Conservation (phyloP, 2,797 vertebrate species). For the Natrix natrix region DNA sequence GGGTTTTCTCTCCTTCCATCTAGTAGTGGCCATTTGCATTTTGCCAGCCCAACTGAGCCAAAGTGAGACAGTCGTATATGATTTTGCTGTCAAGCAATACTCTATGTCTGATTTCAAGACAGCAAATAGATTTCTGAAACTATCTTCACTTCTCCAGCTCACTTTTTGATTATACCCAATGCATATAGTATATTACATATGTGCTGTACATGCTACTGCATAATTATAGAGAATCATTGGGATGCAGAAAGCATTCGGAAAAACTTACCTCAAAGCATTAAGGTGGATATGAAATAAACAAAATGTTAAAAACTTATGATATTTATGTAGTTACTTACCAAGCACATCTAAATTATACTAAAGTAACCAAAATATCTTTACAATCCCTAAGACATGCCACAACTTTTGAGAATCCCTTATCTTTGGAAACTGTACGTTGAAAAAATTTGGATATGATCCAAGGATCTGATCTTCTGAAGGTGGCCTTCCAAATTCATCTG, state of each 20-base stretch:
- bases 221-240: background rate
- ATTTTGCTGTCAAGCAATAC: background rate
- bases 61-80: background rate
- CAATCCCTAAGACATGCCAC: too few species aligned
- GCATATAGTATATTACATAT: background rate
- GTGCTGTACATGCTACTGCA: background rate
- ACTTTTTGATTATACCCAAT: background rate
- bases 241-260: background rate
- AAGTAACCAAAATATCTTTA: too few species aligned
- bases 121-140: background rate
- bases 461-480: background rate
- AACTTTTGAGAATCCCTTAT: too few species aligned
- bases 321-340: too few species aligned
- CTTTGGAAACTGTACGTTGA: too few species aligned
- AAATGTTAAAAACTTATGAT: too few species aligned
- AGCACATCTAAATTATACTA: too few species aligned
- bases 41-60: background rate
- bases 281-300: too few species aligned
- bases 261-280: background rate
- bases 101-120: background rate
- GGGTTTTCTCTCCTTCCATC: background rate
- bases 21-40: background rate
- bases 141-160: background rate
- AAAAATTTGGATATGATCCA: too few species aligned
- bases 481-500: background rate